Conservation (phyloP, 1,140 invertebrate genomes). For the Eriosoma lanigerum region DNA sequence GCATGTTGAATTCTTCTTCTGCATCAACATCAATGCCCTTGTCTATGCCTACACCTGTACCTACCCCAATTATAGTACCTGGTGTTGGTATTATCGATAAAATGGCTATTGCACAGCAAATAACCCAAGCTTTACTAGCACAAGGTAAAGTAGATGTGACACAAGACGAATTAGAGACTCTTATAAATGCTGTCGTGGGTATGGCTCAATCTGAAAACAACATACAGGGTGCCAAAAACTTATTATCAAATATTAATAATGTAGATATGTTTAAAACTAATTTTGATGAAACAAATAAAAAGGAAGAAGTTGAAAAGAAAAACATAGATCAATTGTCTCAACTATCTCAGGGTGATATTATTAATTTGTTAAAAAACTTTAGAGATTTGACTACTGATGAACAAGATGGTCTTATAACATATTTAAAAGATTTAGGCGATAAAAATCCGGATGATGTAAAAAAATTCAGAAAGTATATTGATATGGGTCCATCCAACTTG, state of each 20-base stretch:
- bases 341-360: constrained; percentile 73
- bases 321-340: constrained; percentile 72
- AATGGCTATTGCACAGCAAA: constrained; percentile 72
- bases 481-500: constrained; percentile 59
- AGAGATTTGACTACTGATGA: constrained; percentile 74
- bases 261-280: background rate
- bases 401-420: constrained; percentile 75
- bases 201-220: constrained; percentile 65
- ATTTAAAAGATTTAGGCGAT: constrained; percentile 74
- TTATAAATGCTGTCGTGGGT: constrained; percentile 74
- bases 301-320: constrained; percentile 52
- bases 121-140: constrained; percentile 72
- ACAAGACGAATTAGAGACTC: constrained; percentile 71
- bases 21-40: background rate
- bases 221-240: constrained; percentile 54
- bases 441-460: constrained; percentile 72
- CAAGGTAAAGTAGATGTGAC: constrained; percentile 78
- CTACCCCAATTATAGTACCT: constrained; percentile 63
- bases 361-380: constrained; percentile 75
- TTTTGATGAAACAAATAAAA: constrained; percentile 11
- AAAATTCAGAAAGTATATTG: constrained; percentile 68
- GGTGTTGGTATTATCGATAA: constrained; percentile 71
- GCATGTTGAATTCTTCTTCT: constrained; percentile 30
- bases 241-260: constrained; percentile 40
- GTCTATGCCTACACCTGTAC: background rate